Evolutionary conservation across 2,797 vertebrate genomes (phyloP), one percentile per base, ranked within the genome.

Genomic region (Microctenopoma stevenorrisi): DNA sequence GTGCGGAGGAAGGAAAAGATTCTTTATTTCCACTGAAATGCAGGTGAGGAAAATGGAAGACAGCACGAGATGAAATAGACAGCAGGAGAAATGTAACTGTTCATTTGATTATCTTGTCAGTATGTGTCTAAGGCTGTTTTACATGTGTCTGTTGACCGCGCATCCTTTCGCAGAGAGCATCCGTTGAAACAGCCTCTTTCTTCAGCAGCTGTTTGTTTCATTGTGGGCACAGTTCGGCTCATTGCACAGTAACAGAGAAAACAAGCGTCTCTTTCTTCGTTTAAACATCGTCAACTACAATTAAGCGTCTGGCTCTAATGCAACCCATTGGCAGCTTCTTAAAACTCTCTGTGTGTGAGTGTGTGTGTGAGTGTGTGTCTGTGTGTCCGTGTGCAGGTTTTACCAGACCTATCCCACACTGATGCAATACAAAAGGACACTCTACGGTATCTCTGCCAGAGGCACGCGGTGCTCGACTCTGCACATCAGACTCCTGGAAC

Each of bases 391-490:
- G 40, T 73, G 47, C 30, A 30, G 48, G 43, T 52, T 71, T 75
- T 59, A 56, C 49, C 22, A 53, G 46, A 49, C 43, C 55, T 22
- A 38, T 67, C 48, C 55, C 46, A 59, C 71, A 63, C 40, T 58
- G 67, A 79, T 84, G 79, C 85, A 88, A 86, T 70, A 79, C 54
- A 67, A 72, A 61, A 68, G 33, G 16, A 68, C 73, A 70, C 44
- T 64, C 62, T 30, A 53, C 2, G 0, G 59, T 51, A 15, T 8
- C 58, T 75, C 74, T 47, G 38, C 12, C n/a, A 35, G 61, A 69
- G 55, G 22, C 26, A 22, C 42, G 54, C 74, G 67, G 51, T 54
- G 63, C 81, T 78, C 0, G 14, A 67, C 66, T 65, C 68, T 60
- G 63, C 33, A 50, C 62, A 79, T 77, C 68, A 55, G 65, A 80